Evolutionary conservation across 2,888 invertebrate species (phyloP), one percentile per base, ranked within the genome.

Genomic region (Drosophila robusta): DNA sequence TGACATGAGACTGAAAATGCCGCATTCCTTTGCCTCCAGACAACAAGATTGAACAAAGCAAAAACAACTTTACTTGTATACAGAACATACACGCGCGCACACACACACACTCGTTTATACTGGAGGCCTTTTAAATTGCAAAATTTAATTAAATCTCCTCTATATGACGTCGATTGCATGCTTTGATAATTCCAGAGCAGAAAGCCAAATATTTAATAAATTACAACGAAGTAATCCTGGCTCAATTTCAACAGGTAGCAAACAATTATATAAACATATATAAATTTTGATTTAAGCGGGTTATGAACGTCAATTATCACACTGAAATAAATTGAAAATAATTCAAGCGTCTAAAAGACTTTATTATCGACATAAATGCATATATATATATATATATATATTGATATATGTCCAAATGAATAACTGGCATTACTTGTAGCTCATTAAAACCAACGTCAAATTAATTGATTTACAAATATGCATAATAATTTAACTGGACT

Each of bases 101-200:
- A 41, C 12, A 39, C 12, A 14, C 5, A 55, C 26, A 24, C 12
- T 34, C 55, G 18, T 36, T 36, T n/a, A 39, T 47, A 41, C 9
- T 39, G 26, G 16, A 47, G 50, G 52, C 55, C 45, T 67, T 68
- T 77, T 78, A 80, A 80, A 80, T 73, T 70, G 58, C 50, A 68
- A 62, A 80, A 74, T 78, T 80, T 78, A 78, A 78, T 78, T 78
- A 78, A 78, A 80, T 77, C 47, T 52, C 70, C 69, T 69, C 50
- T 44, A 50, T 46, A 57, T 44, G 34, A 60, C 39, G 57, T 74
- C 69, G 78, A 75, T 75, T 78, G 78, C 74, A 64, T 58, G 78
- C 78, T 73, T 78, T 75, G 75, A 75, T 75, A 69, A 75, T 69
- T 64, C 46, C 57, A 32, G 9, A 52, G 50, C 45, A 38, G 16